These are phyloP conservation scores for Stramonita haemastoma DNA, from an alignment of 2,888 invertebrate species.

Conservation along the genomic window DNA sequence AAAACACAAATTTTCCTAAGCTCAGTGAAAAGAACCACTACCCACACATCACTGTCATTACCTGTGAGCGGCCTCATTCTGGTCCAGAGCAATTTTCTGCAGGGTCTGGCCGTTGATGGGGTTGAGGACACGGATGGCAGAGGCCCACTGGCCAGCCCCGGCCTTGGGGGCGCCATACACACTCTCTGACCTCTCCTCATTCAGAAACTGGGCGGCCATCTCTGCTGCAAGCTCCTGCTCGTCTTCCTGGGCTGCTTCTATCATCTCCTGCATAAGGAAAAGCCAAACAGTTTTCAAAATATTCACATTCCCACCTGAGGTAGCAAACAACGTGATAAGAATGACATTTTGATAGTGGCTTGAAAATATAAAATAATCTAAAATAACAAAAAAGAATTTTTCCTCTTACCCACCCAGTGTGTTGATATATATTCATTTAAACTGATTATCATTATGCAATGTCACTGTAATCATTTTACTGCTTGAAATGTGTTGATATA, in stretches of 20 bases:
- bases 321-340: no score
- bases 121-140: constrained; percentile 78
- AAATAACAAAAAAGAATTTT: not conserved
- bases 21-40: no score
- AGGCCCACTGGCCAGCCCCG: constrained; percentile 96
- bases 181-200: constrained; percentile 95
- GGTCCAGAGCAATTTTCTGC: constrained; percentile 86
- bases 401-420: no score
- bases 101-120: constrained; percentile 85
- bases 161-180: constrained; percentile 97
- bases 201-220: constrained; percentile 97
- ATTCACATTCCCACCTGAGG: no score
- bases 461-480: no score
- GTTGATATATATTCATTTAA: no score
- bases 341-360: no score
- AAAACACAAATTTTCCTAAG: no score
- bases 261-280: constrained; percentile 83
- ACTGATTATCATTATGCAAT: no score
- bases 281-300: not conserved
- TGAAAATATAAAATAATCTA: no score
- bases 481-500: no score
- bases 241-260: constrained; percentile 96
- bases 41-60: constrained; percentile 63
- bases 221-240: constrained; percentile 96
- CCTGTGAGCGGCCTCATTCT: constrained; percentile 97